A percentile compares a stretch with the other conserved stretches of the same genome.
These are phyloP conservation scores for Darevskia mixta DNA, from an alignment of 2,797 vertebrate genomes.

Conservation along the genomic window DNA sequence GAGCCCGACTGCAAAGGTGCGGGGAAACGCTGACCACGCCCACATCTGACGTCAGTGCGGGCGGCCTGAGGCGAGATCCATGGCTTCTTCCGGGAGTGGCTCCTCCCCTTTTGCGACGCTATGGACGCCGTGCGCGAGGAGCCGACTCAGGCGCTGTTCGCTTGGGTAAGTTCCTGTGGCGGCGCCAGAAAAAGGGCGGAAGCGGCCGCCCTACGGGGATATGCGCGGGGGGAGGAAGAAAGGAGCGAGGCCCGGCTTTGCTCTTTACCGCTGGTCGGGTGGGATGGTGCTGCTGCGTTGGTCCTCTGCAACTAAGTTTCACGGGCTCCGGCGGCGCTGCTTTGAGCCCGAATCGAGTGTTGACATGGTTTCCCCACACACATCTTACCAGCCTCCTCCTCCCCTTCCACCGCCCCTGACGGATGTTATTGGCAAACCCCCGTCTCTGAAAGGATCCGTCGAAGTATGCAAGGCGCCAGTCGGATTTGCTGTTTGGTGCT, in stretches of 20 bases:
- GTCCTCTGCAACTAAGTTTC: not conserved
- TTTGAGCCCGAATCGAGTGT: not conserved
- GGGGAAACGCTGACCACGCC: not conserved
- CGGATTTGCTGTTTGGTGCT: not conserved
- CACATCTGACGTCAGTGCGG: not conserved
- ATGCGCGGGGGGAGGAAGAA: not conserved
- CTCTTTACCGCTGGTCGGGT: fast-evolving
- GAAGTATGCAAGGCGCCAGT: not conserved
- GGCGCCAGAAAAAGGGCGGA: not conserved
- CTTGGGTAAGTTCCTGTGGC: constrained; percentile 52
- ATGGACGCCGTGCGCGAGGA: not conserved
- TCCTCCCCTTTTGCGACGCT: not conserved
- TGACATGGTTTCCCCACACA: not conserved
- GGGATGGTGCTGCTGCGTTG: no score
- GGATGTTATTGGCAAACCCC: not conserved
- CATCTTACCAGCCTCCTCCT: not conserved
- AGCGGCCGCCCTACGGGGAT: not conserved
- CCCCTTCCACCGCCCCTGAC: no score
- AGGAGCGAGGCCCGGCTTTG: not conserved
- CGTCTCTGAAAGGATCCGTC: not conserved
- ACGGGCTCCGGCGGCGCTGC: not conserved
- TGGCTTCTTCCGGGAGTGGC: not conserved
- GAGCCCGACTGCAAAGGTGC: no score
- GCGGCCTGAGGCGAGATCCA: no score
- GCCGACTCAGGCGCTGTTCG: not conserved